Evolutionary conservation across 1,140 invertebrate species (phyloP).

Genomic region (Papilio polytes): DNA sequence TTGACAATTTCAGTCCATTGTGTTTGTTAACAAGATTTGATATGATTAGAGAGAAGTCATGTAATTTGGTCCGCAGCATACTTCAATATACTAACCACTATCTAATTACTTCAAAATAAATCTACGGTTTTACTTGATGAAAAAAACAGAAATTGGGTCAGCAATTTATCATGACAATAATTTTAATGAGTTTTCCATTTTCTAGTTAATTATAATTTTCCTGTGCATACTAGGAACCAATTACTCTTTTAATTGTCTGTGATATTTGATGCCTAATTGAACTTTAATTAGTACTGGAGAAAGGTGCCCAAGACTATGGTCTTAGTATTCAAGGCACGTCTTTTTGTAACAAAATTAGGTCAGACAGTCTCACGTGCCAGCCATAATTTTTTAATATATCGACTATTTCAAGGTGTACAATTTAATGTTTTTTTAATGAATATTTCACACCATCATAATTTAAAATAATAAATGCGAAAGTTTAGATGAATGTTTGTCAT

Average conservation of each 20-base stretch:
- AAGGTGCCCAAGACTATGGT: not conserved
- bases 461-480: too few species aligned
- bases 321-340: not conserved
- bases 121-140: not conserved
- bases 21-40: not conserved
- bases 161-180: not conserved
- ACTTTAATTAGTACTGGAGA: not conserved
- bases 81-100: too few species aligned
- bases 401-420: not conserved
- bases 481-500: too few species aligned
- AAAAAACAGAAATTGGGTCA: not conserved
- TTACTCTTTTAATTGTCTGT: not conserved
- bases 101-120: not conserved
- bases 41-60: not conserved
- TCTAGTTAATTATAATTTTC: not conserved
- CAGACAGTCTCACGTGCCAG: not conserved
- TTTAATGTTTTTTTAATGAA: not conserved
- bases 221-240: not conserved
- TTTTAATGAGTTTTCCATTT: not conserved
- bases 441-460: not conserved
- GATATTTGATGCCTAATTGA: not conserved
- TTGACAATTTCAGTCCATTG: not conserved
- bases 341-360: constrained; percentile 1
- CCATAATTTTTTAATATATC: not conserved
- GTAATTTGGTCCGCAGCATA: not conserved